Conservation (phyloP, 2,888 invertebrate genomes). For the Tridacna gigas region DNA sequence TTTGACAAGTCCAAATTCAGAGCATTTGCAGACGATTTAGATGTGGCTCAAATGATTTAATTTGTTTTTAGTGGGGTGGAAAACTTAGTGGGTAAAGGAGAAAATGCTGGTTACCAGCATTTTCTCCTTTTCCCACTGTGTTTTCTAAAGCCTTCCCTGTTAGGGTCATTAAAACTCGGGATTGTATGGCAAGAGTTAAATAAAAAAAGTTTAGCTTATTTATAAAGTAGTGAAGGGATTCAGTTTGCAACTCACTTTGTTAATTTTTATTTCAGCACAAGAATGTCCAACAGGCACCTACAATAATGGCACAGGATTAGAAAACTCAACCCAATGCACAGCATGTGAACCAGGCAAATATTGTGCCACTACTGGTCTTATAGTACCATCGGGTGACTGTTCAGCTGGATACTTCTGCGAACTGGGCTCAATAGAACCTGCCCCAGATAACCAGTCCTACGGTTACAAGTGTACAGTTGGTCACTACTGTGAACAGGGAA, state of each 20-base stretch:
- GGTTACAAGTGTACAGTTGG: constrained; percentile 81
- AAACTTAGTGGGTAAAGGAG: no score
- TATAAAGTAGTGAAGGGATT: background rate
- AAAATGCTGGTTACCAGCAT: background rate
- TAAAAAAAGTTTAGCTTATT: background rate
- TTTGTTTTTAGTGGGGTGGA: no score
- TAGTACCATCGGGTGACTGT: constrained; percentile 72
- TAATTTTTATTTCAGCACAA: constrained; percentile 62
- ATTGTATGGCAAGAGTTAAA: background rate
- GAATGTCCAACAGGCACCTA: constrained; percentile 80
- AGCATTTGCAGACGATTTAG: no score
- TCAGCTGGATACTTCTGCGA: constrained; percentile 81
- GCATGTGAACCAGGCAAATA: constrained; percentile 80
- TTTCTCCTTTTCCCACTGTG: background rate
- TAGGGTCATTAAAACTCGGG: no score
- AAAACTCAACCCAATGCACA: constrained; percentile 75
- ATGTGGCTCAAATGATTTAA: no score
- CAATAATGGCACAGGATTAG: constrained; percentile 80
- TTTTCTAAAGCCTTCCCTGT: background rate
- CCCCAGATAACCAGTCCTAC: constrained; percentile 74
- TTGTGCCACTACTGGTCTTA: constrained; percentile 77
- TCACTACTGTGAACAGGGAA: constrained; percentile 81
- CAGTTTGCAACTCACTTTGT: background rate
- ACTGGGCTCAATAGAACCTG: constrained; percentile 70
- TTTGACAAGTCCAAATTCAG: no score